Conservation (phyloP, 2,888 invertebrate genomes). For the Drosophila fungiperda region DNA sequence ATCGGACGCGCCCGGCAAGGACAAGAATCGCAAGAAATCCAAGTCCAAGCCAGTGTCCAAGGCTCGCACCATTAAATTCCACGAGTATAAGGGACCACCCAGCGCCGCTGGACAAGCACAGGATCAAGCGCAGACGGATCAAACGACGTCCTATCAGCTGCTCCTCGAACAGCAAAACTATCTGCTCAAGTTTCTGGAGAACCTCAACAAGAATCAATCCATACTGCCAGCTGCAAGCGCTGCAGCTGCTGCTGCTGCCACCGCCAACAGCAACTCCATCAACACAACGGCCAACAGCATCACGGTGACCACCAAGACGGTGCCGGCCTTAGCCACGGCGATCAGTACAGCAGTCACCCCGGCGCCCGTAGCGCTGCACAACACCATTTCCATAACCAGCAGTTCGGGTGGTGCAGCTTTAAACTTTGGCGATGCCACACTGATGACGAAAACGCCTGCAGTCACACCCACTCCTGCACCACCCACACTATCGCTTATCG, state of each 20-base stretch:
- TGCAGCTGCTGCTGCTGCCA: constrained; percentile 33
- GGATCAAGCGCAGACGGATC: constrained; percentile 86
- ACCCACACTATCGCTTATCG: constrained; percentile 74
- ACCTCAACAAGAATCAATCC: constrained; percentile 92
- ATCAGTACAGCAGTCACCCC: constrained; percentile 27
- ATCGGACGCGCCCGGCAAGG: constrained; percentile 89
- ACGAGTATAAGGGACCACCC: constrained; percentile 97
- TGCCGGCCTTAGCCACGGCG: constrained; percentile 60
- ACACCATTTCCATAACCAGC: constrained; percentile 75
- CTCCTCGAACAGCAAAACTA: constrained; percentile 96
- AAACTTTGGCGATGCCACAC: constrained; percentile 54
- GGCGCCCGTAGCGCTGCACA: constrained; percentile 55
- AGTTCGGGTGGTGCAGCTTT: constrained; percentile 33
- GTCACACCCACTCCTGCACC: constrained; percentile 52
- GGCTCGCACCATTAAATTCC: constrained; percentile 96
- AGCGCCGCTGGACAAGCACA: constrained; percentile 90
- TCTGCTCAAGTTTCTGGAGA: constrained; percentile 93
- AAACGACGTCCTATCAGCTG: constrained; percentile 96
- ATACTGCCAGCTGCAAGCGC: constrained; percentile 87
- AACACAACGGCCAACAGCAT: constrained; percentile 45
- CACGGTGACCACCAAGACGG: constrained; percentile 73
- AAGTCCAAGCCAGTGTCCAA: constrained; percentile 93
- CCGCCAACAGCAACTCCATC: constrained; percentile 67
- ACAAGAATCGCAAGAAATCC: constrained; percentile 92
- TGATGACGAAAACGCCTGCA: constrained; percentile 29